These are phyloP conservation scores for Chelonus insularis DNA, from an alignment of 1,140 invertebrate genomes.

Conservation along the genomic window DNA sequence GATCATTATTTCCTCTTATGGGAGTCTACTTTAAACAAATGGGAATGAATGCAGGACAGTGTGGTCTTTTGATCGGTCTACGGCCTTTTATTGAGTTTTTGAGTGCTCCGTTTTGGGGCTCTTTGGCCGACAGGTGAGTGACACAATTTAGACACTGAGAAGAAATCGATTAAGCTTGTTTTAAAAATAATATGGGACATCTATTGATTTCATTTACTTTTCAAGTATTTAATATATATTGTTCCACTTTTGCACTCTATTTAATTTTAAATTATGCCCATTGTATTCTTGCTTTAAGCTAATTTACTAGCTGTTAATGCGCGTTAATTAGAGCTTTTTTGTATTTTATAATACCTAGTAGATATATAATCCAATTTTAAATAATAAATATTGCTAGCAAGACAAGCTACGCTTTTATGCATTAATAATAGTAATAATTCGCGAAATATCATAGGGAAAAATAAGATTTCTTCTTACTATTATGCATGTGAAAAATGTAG, in stretches of 20 bases:
- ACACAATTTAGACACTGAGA: neutral
- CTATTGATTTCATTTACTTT: neutral
- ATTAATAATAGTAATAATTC: neutral
- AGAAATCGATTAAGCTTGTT: slow-evolving; percentile 6
- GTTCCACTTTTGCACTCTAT: no score
- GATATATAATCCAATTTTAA: no score
- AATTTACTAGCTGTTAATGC: no score
- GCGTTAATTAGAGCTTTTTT: no score
- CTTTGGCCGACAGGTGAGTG: slow-evolving; percentile 82
- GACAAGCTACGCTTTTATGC: neutral
- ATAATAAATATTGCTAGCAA: neutral
- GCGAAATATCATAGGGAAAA: no score
- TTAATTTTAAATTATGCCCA: no score
- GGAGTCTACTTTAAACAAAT: slow-evolving; percentile 99
- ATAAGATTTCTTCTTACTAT: neutral
- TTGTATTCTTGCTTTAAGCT: no score
- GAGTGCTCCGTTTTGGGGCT: slow-evolving; percentile 97
- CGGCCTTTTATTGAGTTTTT: slow-evolving; percentile 97
- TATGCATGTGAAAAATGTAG: neutral
- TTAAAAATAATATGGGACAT: neutral
- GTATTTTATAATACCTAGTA: no score
- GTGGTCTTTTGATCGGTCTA: slow-evolving; percentile 87
- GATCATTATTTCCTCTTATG: slow-evolving; percentile 96
- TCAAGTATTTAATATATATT: neutral
- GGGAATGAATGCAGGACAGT: slow-evolving; percentile 96